Evolutionary conservation across 2,113 vertebrate species (phyloP).

Genomic region (Galbula dea): DNA sequence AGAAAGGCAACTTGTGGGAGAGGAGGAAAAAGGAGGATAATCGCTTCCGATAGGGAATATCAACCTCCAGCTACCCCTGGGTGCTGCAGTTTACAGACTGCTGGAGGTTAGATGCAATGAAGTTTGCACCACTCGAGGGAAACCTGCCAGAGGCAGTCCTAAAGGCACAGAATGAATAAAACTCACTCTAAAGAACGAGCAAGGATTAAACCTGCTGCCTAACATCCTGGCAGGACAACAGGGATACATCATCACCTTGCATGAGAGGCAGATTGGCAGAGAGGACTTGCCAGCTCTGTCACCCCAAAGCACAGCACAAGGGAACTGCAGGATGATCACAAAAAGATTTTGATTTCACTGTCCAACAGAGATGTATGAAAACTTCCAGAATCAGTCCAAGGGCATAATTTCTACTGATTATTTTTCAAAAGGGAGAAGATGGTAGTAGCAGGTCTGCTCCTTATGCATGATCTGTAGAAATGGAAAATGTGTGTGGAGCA

Average conservation of each 20-base stretch:
- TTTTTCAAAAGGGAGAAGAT: not conserved
- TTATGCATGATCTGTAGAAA: not conserved
- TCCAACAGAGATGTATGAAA: not conserved
- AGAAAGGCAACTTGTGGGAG: not conserved
- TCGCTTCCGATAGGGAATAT: not conserved
- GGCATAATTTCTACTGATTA: not conserved
- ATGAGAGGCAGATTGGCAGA: not conserved
- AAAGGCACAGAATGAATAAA: constrained; percentile 13
- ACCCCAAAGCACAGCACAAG: not conserved
- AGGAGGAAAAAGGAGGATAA: not conserved
- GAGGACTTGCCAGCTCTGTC: not conserved
- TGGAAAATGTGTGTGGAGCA: not conserved
- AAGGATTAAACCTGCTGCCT: not conserved
- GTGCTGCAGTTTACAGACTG: constrained; percentile 40
- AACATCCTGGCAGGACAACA: not conserved
- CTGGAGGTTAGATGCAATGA: constrained; percentile 31
- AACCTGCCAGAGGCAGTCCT: constrained; percentile 32
- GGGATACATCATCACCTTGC: not conserved
- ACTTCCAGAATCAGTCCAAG: not conserved
- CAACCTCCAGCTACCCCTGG: constrained; percentile 19
- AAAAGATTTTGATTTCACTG: not conserved
- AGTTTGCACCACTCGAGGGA: constrained; percentile 23
- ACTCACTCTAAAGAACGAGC: not conserved
- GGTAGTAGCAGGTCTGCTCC: not conserved
- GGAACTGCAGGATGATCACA: not conserved